Percentiles rank a stretch among this genome's conserved stretches.
These are phyloP conservation scores for Halcyon chelicuti DNA, from an alignment of 2,797 vertebrate genomes.

Conservation along the genomic window DNA sequence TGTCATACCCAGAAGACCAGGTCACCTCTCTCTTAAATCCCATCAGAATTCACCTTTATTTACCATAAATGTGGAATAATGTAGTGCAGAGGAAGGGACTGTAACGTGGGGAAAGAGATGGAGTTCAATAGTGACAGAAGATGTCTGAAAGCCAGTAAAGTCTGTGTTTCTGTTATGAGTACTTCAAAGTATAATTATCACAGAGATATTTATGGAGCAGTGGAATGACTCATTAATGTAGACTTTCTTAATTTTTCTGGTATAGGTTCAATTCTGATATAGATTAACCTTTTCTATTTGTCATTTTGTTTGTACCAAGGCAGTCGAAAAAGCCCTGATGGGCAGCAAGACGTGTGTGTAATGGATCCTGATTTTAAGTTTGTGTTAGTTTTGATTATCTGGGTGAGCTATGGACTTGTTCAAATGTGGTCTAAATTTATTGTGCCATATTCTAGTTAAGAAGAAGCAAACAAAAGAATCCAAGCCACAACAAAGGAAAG, in stretches of 20 bases:
- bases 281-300: neutral
- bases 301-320: neutral
- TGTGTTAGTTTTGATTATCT: neutral
- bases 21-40: neutral
- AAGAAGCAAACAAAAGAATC: conserved; percentile 32
- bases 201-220: neutral
- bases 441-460: neutral
- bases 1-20: neutral
- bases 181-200: neutral
- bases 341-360: neutral
- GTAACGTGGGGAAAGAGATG: neutral
- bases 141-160: neutral
- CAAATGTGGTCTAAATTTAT: conserved; percentile 9
- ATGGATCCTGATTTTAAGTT: neutral
- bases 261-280: neutral
- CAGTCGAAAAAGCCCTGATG: neutral
- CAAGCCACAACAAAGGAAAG: neutral
- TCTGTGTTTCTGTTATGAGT: neutral
- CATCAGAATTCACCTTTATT: neutral
- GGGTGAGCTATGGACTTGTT: neutral
- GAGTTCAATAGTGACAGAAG: neutral
- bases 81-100: neutral
- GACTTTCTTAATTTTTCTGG: neutral
- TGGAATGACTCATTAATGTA: neutral
- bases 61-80: neutral